Conservation (phyloP, 2,113 vertebrate species). For the human region GRCh38 chrX:115124501-115125000, state of each 20-base stretch:
- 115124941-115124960: conserved; percentile 21
- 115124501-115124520: neutral
- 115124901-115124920: conserved; percentile 31
- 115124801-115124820: neutral
- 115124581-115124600: conserved; percentile 21
- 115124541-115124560: neutral
- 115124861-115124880: neutral
- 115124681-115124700: neutral
- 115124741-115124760: neutral
- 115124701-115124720: neutral
- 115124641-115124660: neutral
- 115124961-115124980: neutral
- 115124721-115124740: neutral
- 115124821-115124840: neutral
- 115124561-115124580: neutral
- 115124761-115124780: neutral
- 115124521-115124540: neutral
- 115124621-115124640: conserved; percentile 1
- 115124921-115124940: conserved; percentile 7
- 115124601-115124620: conserved; percentile 22
- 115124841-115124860: neutral
- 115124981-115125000: neutral
- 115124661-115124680: neutral
- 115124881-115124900: neutral
- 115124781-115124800: neutral